phyloP scores from a whole-genome alignment of 2,113 vertebrate species.

The Caretta caretta region DNA sequence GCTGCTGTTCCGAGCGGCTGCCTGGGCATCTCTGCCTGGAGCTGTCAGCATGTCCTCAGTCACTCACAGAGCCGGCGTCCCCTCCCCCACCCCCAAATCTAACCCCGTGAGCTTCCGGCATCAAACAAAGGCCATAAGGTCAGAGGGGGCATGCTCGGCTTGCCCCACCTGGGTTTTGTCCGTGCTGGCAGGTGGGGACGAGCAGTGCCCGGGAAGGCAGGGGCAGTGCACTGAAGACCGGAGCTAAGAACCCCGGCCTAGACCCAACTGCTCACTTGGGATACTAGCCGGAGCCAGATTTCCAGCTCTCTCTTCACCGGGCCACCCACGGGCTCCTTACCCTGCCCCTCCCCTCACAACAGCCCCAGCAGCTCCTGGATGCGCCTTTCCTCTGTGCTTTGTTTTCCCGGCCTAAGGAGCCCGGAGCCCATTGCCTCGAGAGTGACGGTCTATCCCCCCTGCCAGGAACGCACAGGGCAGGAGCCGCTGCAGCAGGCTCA shows the following conservation, averaged over 20 bases:
- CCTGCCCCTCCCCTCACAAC: not conserved
- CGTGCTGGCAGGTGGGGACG: not conserved
- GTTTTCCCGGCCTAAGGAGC: too few species aligned
- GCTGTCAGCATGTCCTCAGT: not conserved
- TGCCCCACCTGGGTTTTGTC: not conserved
- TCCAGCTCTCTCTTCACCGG: not conserved
- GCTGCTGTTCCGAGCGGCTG: not conserved
- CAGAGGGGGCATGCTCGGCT: not conserved
- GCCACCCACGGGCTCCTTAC: not conserved
- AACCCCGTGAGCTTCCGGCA: not conserved
- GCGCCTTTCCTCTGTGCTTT: too few species aligned
- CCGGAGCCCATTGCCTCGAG: too few species aligned
- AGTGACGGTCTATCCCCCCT: too few species aligned
- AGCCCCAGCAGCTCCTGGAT: too few species aligned
- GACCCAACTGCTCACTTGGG: too few species aligned
- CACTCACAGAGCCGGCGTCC: not conserved
- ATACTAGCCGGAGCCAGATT: not conserved
- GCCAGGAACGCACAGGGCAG: too few species aligned
- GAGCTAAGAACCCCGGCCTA: not conserved
- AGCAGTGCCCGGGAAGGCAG: not conserved
- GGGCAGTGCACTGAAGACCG: too few species aligned
- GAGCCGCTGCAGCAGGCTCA: too few species aligned
- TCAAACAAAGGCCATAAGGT: not conserved
- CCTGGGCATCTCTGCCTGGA: not conserved
- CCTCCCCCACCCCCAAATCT: not conserved